phyloP scores from a whole-genome alignment of 2,113 vertebrate genomes.

The Colistium nudipinnis region DNA sequence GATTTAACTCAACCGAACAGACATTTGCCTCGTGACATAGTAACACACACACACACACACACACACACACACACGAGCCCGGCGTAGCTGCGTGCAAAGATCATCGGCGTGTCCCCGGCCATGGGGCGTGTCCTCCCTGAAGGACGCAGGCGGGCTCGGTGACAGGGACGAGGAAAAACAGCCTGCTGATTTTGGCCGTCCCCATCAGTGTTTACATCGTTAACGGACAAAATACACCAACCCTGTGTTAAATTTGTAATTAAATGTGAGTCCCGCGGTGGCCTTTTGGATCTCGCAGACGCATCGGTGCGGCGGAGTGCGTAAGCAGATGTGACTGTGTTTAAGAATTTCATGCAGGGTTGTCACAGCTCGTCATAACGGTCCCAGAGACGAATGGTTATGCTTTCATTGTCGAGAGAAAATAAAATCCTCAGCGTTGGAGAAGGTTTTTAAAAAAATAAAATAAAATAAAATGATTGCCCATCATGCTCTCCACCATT shows the following conservation, averaged over 20 bases:
- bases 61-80: slow-evolving; percentile 5
- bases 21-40: slow-evolving; percentile 52
- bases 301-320: slow-evolving; percentile 23
- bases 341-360: slow-evolving; percentile 56
- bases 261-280: slow-evolving; percentile 62
- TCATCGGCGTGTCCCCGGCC: slow-evolving; percentile 25
- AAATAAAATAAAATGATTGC: too few species aligned
- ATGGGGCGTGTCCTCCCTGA: slow-evolving; percentile 30
- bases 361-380: slow-evolving; percentile 36
- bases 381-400: slow-evolving; percentile 31
- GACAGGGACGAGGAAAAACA: slow-evolving; percentile 26
- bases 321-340: slow-evolving; percentile 60
- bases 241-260: slow-evolving; percentile 52
- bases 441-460: too few species aligned
- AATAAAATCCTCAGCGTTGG: too few species aligned
- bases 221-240: slow-evolving; percentile 17
- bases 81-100: slow-evolving; percentile 24
- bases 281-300: slow-evolving; percentile 51
- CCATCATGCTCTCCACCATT: slow-evolving; percentile 9
- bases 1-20: slow-evolving; percentile 45
- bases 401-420: slow-evolving; percentile 7
- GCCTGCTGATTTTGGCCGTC: slow-evolving; percentile 38
- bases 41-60: slow-evolving; percentile 16
- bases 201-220: slow-evolving; percentile 28
- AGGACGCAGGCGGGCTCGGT: slow-evolving; percentile 17